These are phyloP conservation scores for Indicator indicator DNA, from an alignment of 2,113 vertebrate genomes.

Conservation along the genomic window DNA sequence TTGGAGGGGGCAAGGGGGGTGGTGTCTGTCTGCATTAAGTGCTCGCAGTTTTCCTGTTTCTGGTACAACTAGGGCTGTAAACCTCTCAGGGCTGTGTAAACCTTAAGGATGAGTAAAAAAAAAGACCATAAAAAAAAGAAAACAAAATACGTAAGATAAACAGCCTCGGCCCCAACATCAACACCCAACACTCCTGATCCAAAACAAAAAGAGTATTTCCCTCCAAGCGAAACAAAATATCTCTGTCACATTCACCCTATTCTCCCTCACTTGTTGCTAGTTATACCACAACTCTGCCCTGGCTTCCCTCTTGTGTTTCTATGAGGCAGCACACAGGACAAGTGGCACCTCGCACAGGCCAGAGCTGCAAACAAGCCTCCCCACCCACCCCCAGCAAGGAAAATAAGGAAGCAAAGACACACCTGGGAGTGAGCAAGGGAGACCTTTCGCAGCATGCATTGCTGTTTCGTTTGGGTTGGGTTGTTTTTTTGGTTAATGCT, in stretches of 20 bases:
- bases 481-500: neutral
- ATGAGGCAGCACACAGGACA: neutral
- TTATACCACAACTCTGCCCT: neutral
- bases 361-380: neutral
- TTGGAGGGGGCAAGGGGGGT: neutral
- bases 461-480: accelerated
- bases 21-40: neutral
- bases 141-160: neutral
- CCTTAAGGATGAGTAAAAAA: neutral
- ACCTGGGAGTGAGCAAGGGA: accelerated
- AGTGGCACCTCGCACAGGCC: neutral
- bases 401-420: neutral
- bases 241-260: accelerated
- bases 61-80: neutral
- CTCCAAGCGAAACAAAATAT: neutral
- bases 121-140: neutral
- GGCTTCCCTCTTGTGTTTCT: neutral
- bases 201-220: neutral
- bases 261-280: neutral
- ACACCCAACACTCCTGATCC: neutral
- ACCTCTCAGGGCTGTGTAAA: neutral
- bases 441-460: neutral
- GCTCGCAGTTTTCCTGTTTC: neutral
- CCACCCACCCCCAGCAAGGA: accelerated
- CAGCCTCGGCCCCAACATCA: neutral